Evolutionary conservation across 2,888 invertebrate genomes (phyloP).

Genomic region (Corbicula japonica): DNA sequence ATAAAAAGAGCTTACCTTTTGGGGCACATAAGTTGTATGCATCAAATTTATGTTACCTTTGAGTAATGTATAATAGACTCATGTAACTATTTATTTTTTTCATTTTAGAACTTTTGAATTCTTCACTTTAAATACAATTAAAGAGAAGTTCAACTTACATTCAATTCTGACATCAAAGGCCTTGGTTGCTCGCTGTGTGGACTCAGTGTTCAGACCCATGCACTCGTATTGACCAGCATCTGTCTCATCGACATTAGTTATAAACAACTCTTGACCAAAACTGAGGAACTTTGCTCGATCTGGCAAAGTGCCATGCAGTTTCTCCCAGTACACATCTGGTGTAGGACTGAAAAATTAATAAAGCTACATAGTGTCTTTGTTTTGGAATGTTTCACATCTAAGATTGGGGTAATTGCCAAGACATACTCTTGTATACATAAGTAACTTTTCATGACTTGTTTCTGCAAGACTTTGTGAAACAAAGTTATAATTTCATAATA

Average conservation of each 20-base stretch:
- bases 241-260: constrained; percentile 87
- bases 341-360: constrained; percentile 90
- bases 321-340: constrained; percentile 97
- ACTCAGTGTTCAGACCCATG: constrained; percentile 87
- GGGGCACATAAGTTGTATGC: no score
- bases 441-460: not conserved
- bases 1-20: no score
- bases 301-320: constrained; percentile 90
- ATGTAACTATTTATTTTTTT: not conserved
- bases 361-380: not conserved
- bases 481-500: not conserved
- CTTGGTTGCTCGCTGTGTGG: constrained; percentile 81
- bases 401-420: not conserved
- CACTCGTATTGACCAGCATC: constrained; percentile 98
- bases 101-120: not conserved
- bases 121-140: not conserved
- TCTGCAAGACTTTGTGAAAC: not conserved
- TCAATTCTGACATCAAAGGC: constrained; percentile 86
- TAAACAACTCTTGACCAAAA: constrained; percentile 95
- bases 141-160: constrained; percentile 81
- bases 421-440: not conserved
- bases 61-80: not conserved
- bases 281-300: constrained; percentile 89
- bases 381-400: not conserved
- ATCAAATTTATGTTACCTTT: not conserved